Conservation (phyloP, 2,113 vertebrate genomes). For the Melanostigma gelatinosum region DNA sequence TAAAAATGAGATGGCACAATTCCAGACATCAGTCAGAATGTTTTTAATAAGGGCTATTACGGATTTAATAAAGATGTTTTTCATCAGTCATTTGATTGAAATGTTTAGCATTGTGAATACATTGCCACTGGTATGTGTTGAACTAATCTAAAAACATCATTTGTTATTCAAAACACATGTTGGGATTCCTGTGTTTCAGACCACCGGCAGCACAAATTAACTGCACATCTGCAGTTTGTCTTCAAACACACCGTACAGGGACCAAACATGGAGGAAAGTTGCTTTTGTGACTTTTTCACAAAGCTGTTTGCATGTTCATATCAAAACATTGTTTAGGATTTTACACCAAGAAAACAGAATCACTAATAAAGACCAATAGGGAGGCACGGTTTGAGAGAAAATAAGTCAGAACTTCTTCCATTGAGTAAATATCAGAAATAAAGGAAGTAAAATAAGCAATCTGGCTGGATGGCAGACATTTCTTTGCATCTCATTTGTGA, state of each 20-base stretch:
- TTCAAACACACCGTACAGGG: not conserved
- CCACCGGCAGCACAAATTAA: not conserved
- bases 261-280: not conserved
- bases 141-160: not conserved
- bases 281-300: constrained; percentile 12
- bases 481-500: constrained; percentile 25
- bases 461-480: constrained; percentile 3
- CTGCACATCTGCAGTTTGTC: not conserved
- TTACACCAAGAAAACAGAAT: not conserved
- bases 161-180: not conserved
- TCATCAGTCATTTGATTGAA: not conserved
- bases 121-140: not conserved
- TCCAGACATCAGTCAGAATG: constrained; percentile 25
- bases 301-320: not conserved
- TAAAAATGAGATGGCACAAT: not conserved
- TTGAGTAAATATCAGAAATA: no score
- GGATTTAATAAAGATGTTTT: constrained; percentile 10
- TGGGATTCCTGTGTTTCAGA: not conserved
- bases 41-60: constrained; percentile 11
- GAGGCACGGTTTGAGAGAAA: not conserved
- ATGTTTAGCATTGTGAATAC: no score
- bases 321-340: not conserved
- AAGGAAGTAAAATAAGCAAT: not conserved
- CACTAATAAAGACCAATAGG: not conserved
- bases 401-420: not conserved